Conservation (phyloP, 2,797 vertebrate genomes). For the Coreius guichenoti region DNA sequence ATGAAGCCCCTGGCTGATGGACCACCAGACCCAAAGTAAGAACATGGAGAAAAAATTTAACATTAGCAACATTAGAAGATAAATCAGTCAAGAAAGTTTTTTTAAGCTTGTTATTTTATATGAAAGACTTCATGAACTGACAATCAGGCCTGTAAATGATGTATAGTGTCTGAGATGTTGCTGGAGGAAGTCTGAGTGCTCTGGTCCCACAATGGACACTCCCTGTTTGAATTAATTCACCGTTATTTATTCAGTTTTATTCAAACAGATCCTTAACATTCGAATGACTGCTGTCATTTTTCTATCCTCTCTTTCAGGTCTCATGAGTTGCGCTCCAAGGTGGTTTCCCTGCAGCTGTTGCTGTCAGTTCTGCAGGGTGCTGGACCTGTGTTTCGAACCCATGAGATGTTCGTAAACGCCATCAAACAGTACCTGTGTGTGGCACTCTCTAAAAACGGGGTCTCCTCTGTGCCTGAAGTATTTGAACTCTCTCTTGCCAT, state of each 20-base stretch:
- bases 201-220: not conserved
- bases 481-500: slow-evolving; percentile 96
- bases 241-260: not conserved
- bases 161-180: not conserved
- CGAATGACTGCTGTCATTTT: not conserved
- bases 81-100: not conserved
- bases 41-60: not conserved
- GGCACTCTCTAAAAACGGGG: slow-evolving; percentile 95
- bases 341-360: slow-evolving; percentile 94
- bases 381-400: slow-evolving; percentile 92
- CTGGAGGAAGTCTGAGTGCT: not conserved
- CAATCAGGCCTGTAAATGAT: not conserved
- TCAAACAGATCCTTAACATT: not conserved
- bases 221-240: not conserved
- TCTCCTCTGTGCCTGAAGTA: slow-evolving; percentile 96
- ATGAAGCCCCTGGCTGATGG: slow-evolving; percentile 97
- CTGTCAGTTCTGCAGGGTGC: slow-evolving; percentile 94
- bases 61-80: not conserved
- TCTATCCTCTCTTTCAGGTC: slow-evolving; percentile 77
- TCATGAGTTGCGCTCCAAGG: slow-evolving; percentile 94
- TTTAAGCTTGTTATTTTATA: not conserved
- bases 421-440: slow-evolving; percentile 98
- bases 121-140: not conserved
- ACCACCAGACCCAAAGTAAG: slow-evolving; percentile 95
- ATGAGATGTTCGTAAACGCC: slow-evolving; percentile 97